Percentiles rank a stretch among this genome's conserved stretches.
These are phyloP conservation scores for Trachelipus rathkii DNA, from an alignment of 1,140 invertebrate genomes.

Conservation along the genomic window DNA sequence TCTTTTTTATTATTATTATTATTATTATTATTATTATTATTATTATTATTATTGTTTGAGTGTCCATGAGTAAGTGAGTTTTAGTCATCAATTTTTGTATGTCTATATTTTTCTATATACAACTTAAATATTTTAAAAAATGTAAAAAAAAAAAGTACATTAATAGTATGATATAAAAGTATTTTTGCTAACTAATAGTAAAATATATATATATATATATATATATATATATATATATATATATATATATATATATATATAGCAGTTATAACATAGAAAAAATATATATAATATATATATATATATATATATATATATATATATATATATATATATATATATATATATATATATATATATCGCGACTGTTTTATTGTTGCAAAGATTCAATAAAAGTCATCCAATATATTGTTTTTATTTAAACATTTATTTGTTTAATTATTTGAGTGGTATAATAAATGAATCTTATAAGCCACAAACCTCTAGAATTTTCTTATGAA, in stretches of 20 bases:
- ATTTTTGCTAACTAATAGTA: background rate
- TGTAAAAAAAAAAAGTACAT: background rate
- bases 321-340: conserved; percentile 15
- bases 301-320: conserved; percentile 14
- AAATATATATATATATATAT: conserved; percentile 8
- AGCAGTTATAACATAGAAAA: too few species aligned
- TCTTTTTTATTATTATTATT: too few species aligned
- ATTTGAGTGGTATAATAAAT: too few species aligned
- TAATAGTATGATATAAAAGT: background rate
- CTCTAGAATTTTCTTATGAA: too few species aligned
- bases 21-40: too few species aligned
- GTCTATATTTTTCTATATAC: background rate
- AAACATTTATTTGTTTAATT: too few species aligned
- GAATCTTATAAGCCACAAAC: too few species aligned
- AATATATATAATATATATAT: conserved; percentile 3
- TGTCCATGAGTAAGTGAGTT: background rate
- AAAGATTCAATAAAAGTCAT: conserved; percentile 9
- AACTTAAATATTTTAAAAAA: background rate
- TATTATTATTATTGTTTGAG: too few species aligned
- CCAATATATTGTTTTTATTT: background rate
- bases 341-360: conserved; percentile 12
- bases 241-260: conserved; percentile 10
- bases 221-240: background rate
- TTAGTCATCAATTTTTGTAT: background rate
- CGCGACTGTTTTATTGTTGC: background rate